A percentile compares a stretch with the other conserved stretches of the same genome.
phyloP scores from a whole-genome alignment of 2,113 vertebrate genomes.

The Erythrolamprus reginae region DNA sequence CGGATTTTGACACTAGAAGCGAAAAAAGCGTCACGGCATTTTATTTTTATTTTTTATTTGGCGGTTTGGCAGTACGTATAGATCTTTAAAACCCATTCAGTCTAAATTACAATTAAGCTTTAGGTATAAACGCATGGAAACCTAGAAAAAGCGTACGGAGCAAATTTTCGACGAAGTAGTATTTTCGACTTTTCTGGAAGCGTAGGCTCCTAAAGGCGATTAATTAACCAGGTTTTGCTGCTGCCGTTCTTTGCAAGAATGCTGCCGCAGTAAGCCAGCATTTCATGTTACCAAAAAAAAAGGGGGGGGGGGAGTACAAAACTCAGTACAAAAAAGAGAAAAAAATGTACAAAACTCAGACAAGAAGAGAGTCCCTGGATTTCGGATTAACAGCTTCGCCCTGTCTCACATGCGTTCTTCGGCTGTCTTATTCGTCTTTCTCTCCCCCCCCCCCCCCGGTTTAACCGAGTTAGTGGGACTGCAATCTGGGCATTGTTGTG shows the following conservation, averaged over 20 bases:
- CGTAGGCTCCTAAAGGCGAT: background rate
- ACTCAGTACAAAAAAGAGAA: background rate
- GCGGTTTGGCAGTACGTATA: background rate
- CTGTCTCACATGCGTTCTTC: background rate
- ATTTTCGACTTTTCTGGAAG: background rate
- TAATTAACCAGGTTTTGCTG: background rate
- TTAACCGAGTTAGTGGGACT: background rate
- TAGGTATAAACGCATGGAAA: background rate
- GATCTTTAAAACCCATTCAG: background rate
- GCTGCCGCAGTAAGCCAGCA: background rate
- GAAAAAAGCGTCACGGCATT: background rate
- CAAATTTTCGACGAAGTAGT: background rate
- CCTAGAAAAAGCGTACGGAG: background rate
- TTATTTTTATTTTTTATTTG: too few species aligned
- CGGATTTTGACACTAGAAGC: background rate
- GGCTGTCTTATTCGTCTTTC: background rate
- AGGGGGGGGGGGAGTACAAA: too few species aligned
- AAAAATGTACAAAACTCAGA: background rate
- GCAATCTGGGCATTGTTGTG: background rate
- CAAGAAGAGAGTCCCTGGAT: background rate
- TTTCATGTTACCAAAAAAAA: background rate
- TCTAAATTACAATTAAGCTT: background rate
- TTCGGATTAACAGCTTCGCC: background rate
- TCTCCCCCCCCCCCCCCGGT: background rate
- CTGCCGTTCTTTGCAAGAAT: background rate